Evolutionary conservation across 2,113 vertebrate genomes (phyloP).

Genomic region (Eidolon helvum): DNA sequence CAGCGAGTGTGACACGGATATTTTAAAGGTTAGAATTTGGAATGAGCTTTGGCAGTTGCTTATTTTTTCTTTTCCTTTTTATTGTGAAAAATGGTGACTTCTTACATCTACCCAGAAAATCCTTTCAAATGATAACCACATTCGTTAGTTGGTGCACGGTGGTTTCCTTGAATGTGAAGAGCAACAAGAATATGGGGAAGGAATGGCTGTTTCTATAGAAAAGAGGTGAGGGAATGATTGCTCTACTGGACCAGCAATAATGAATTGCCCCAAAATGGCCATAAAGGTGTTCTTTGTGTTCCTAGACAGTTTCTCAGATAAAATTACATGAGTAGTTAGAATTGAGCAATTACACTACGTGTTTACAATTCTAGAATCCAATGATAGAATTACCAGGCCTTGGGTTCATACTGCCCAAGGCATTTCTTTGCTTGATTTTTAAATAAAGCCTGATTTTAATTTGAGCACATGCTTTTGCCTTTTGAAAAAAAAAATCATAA

Average conservation of each 20-base stretch:
- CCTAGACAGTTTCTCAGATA: background rate
- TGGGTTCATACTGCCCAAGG: background rate
- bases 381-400: background rate
- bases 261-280: background rate
- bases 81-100: slow-evolving; percentile 44
- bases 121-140: background rate
- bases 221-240: background rate
- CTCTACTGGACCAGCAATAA: background rate
- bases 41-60: background rate
- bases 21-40: slow-evolving; percentile 38
- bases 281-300: background rate
- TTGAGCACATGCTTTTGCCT: background rate
- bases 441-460: slow-evolving; percentile 8
- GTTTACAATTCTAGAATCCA: background rate
- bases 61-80: background rate
- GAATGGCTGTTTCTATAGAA: background rate
- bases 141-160: background rate
- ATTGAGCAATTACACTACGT: background rate
- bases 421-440: slow-evolving; percentile 12
- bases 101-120: background rate
- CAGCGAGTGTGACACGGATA: background rate
- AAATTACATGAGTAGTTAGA: background rate
- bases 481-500: background rate
- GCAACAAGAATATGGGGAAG: background rate
- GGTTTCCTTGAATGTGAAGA: background rate